Base-by-base conservation (phyloP, 2,113 vertebrate genomes). In the Alces alces region DNA sequence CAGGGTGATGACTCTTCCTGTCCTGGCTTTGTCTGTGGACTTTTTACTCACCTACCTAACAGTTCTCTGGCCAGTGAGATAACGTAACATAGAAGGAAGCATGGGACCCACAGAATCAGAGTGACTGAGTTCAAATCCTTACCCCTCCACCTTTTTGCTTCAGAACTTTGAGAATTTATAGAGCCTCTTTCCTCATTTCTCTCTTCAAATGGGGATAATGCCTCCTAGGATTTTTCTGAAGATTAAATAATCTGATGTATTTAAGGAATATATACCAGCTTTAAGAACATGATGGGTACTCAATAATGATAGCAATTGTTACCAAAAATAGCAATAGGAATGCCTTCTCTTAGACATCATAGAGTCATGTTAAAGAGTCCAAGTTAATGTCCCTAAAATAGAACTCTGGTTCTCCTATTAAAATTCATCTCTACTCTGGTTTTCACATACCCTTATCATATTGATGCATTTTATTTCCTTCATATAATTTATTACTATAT, bases 71-170 rank as follows among this genome's bases (percentile, higher is more conserved):
- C 27, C 58, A 84, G n/a, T 64, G 28, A 50, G 13, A 73, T 11
- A 9, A 9, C 5, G 1, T 25, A 64, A 89, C 96, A 89, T 5
- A 93, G 86, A 97, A 89, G 39, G 82, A 83, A 64, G 58, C 39
- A 66, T 12, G 86, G 96, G 93, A 89, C 82, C 14, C 28, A 36
- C 0, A 27, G 21, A 54, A 14, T 21, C 50, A 47, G 92, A 98
- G 96, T 89, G 93, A 61, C 89, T 96, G 88, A 92, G 83, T 97
- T 97, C 92, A 86, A 98, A 98, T 98, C 80, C 97, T 97, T 96
- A 94, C 88, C 95, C 94, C 95, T 76, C 91, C 36, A 95, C 33
- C 55, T 96, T 95, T 94, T 98, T 78, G 52, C 61, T 97, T 95
- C 96, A 98, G 0, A 97, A 98, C 97, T 97, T 97, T 96, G 97